Percentiles rank a stretch among this genome's conserved stretches.
Conservation (phyloP, 1,140 invertebrate species). For the Hetaerina americana region DNA sequence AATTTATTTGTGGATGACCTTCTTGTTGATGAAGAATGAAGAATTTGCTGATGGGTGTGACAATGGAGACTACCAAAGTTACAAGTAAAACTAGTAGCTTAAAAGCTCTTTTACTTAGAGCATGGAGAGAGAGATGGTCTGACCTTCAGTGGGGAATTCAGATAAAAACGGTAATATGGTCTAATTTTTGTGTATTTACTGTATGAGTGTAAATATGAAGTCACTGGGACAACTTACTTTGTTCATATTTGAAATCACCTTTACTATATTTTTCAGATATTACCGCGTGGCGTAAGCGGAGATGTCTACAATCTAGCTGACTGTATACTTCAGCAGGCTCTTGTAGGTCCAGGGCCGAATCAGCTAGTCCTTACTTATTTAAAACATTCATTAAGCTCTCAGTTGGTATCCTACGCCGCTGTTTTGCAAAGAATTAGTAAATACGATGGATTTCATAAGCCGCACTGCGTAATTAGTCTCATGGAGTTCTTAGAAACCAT, state of each 20-base stretch:
- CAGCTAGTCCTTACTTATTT: constrained; percentile 80
- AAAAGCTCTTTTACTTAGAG: constrained; percentile 71
- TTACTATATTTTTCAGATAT: constrained; percentile 34
- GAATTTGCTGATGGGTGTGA: background rate
- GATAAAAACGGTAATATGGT: constrained; percentile 71
- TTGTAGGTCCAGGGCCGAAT: constrained; percentile 84
- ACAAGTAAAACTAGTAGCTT: constrained; percentile 72
- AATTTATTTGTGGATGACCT: no score
- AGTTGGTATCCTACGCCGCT: constrained; percentile 79
- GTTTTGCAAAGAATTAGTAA: constrained; percentile 77
- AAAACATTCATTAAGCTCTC: constrained; percentile 79
- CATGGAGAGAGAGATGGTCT: constrained; percentile 88
- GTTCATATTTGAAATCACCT: constrained; percentile 5
- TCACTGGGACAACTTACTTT: background rate
- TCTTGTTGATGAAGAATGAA: background rate
- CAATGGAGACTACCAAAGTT: constrained; percentile 20
- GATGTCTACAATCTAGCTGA: constrained; percentile 86
- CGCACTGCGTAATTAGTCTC: constrained; percentile 74
- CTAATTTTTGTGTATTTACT: no score
- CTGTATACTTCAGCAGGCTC: constrained; percentile 81
- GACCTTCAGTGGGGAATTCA: constrained; percentile 92
- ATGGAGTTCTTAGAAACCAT: constrained; percentile 75
- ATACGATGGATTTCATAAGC: constrained; percentile 77
- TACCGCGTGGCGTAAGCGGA: constrained; percentile 73
- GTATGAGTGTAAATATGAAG: background rate